Evolutionary conservation across 2,888 invertebrate species (phyloP), one percentile per base, ranked within the genome.

Genomic region (Tinea semifulvella): DNA sequence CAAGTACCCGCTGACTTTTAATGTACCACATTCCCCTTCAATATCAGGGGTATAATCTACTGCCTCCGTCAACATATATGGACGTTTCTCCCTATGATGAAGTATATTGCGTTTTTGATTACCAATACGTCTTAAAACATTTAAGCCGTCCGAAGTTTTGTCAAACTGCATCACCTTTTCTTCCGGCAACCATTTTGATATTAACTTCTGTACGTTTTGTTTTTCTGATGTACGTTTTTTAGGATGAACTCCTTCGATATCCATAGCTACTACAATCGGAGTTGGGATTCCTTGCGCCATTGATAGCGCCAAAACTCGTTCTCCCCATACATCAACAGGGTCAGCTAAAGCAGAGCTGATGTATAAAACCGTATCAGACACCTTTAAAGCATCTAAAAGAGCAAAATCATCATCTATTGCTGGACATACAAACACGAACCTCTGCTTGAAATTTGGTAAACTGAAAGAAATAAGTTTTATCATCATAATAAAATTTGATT

Each of bases 1-100:
- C 43, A 99, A 67, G 68, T 91, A 97, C 1, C 98, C 99, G 40
- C 90, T 89, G 1, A 98, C 82, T 70, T 91, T 88, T 22, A 96
- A 72, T 11, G 85, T 88, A 6, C 93, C 93, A 51, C 63, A 61
- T 0, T 82, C 71, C 10, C 72, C 65, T 47, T 75, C 67, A 48
- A 56, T 55, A 50, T 77, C 65, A 3, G 84, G 68, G 8, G 83
- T 61, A 68, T 87, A 94, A 53, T 89, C 86, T 5, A 92, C 75
- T 48, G 87, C 77, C 66, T 98, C 98, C 0, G 91, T 92, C 52
- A 94, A 76, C 52, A 98, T 65, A 69, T 96, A 90, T 0, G 96
- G 88, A 46, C 97, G 85, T 55, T 88, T 87, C 61, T 92, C 91
- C 58, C 94, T 88, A 40, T 80, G 80, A 49, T 87, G 82, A 2